phyloP scores from a whole-genome alignment of 35 echinoderm and acorn worm species.

The Stichopus chloronotus region DNA sequence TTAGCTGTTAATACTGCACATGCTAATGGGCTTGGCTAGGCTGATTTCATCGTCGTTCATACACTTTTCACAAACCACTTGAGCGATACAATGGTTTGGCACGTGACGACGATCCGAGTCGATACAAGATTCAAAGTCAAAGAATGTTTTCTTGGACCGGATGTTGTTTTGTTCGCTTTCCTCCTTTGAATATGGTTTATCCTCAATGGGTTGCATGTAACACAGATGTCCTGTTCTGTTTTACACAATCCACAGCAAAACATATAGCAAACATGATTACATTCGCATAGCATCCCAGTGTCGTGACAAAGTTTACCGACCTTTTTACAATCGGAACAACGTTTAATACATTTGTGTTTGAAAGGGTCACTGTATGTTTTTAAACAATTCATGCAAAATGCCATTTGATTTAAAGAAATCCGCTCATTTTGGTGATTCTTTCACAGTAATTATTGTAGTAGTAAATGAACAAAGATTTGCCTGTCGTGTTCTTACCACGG shows the following conservation, averaged over 20 bases:
- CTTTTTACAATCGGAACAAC: background rate
- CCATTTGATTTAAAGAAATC: background rate
- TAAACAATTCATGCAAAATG: background rate
- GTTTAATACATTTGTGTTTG: background rate
- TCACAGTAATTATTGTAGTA: background rate
- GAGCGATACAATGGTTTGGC: conserved; percentile 20
- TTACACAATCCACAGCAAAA: background rate
- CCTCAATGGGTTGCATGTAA: conserved; percentile 18
- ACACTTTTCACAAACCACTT: background rate
- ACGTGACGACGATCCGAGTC: background rate
- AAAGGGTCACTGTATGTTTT: background rate
- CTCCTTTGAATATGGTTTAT: too few relatives aligned
- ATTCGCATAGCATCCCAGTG: background rate
- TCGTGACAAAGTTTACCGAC: background rate
- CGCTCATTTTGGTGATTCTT: background rate
- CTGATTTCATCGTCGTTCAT: background rate
- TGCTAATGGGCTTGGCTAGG: too few relatives aligned
- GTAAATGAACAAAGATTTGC: background rate
- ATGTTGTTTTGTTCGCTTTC: background rate
- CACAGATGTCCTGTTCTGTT: background rate
- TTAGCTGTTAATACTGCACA: too few relatives aligned
- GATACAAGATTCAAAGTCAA: conserved; percentile 13
- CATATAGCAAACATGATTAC: background rate
- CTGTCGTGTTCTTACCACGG: background rate
- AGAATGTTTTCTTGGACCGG: background rate